phyloP scores from a whole-genome alignment of 1,140 invertebrate genomes.

The Frieseomelitta varia region DNA sequence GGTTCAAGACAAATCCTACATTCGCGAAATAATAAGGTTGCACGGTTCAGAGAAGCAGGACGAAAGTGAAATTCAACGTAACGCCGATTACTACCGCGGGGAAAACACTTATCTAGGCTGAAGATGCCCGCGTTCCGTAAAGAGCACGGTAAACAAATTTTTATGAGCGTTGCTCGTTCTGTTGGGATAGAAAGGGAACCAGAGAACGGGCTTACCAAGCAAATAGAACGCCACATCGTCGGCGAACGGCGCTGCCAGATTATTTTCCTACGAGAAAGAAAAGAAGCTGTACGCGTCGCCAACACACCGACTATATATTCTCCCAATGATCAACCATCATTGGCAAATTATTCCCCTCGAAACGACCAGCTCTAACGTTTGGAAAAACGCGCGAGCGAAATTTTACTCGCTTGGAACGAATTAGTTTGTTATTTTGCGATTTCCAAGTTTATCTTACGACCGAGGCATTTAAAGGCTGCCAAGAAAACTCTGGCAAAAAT shows the following conservation, averaged over 20 bases:
- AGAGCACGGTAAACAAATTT: slow-evolving; percentile 25
- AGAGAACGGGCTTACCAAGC: not conserved
- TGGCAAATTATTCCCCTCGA: not conserved
- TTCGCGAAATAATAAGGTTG: too few relatives aligned
- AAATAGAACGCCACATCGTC: slow-evolving; percentile 10
- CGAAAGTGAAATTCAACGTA: slow-evolving; percentile 24
- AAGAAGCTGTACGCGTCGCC: not conserved
- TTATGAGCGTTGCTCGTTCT: slow-evolving; percentile 9
- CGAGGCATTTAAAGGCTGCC: too few relatives aligned
- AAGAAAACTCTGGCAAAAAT: not conserved
- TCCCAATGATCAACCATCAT: too few relatives aligned
- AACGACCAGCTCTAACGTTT: too few relatives aligned
- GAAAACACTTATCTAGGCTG: slow-evolving; percentile 19
- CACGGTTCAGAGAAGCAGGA: too few relatives aligned
- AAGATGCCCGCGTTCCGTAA: slow-evolving; percentile 5
- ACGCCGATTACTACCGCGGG: not conserved
- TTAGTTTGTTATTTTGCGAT: not conserved
- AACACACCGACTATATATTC: not conserved
- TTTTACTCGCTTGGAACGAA: not conserved
- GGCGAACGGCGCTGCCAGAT: slow-evolving; percentile 5
- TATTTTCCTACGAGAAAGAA: slow-evolving; percentile 33
- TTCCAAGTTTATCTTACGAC: not conserved
- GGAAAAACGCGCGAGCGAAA: not conserved
- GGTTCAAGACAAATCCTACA: too few relatives aligned
- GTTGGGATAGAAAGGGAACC: not conserved